Base-by-base conservation (phyloP, 2,888 invertebrate species). In the Ischnura elegans region DNA sequence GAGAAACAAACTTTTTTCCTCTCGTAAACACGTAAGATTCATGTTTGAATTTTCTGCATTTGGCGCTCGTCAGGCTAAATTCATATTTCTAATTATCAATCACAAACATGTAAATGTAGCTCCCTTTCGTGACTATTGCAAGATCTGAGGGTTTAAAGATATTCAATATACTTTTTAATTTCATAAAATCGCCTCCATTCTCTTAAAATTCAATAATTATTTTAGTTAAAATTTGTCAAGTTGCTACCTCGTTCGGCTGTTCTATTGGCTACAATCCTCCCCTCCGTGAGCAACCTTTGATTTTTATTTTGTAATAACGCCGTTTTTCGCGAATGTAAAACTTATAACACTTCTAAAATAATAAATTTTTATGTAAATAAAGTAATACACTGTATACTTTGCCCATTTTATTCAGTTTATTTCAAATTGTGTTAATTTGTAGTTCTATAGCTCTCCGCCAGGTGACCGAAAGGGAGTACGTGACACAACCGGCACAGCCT, bases 401-500 rank as follows among this genome's bases (percentile, higher is more conserved):
- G 36, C 0, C 76, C 36, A 13, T 29, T 36, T 25, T 36, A 29
- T 36, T 36, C 13, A 25, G 8, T 76, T 76, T 36, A 10, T 76
- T 10, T 29, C 36, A 36, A 29, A 25, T 76, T 0, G 3, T 2
- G 76, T 13, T 21, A 13, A 46, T 25, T 61, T 47, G 10, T 61
- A 61, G 90, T 90, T 90, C 90, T 4, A 10, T 10, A 10, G 2
- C 43, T 13, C 0, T 43, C 90, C 90, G 90, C 90, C 2, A 90
- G 90, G 42, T 29, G 87, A 43, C 6, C 43, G 61, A 10, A 3
- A 61, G 87, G 93, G 93, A 87, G 93, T 46, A 36, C 25, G 94
- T 21, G 10, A 43, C 19, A 51, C 87, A 45, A 94, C 21, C 51
- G 87, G 85, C 87, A 94, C 85, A 94, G 94, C 94, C 93, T 29